Evolutionary conservation across 2,113 vertebrate genomes (phyloP), one percentile per base, ranked within the genome.

Genomic region (Oncorhynchus tshawytscha): DNA sequence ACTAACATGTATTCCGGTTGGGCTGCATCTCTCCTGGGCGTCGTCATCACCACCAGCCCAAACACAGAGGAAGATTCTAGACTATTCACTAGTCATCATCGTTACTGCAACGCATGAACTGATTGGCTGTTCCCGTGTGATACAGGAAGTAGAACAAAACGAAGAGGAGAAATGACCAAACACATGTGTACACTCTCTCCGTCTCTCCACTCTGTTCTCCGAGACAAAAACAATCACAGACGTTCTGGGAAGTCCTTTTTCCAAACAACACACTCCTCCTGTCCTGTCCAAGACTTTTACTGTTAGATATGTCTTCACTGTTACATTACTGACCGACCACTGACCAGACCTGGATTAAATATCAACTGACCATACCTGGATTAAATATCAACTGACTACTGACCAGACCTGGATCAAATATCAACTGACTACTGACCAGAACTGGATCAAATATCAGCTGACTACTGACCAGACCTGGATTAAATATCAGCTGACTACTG

Each of bases 31-130:
- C 83, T 84, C 74, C 49, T 72, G 29, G 78, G 82, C 84, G 4
- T 1, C 29, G 84, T 83, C 78, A 88, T 83, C 39, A 16, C 8
- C 75, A 45, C 39, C 39, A 11, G 73, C 81, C 81, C 87, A 85
- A 82, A 80, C 13, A 39, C 62, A 77, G 79, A 87, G 88, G 89
- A 90, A 85, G 88, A 80, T 86, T 83, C 89, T 89, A 88, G 78
- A 88, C 90, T 85, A 82, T 45, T 45, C 81, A 69, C 85, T 79
- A 81, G 85, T 39, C 31, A 4, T 88, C 12, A 87, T 90, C 82
- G 83, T 88, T 93, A 94, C 92, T 94, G 91, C 91, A 94, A 92
- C 85, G 91, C 87, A 90, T 92, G 92, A 93, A 93, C 93, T 94
- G 93, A 93, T 94, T 93, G 93, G 91, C 89, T 89, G 92, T 92